Evolutionary conservation across 1,140 invertebrate species (phyloP), one percentile per base, ranked within the genome.

Genomic region (Pseudachorutes palmiensis): DNA sequence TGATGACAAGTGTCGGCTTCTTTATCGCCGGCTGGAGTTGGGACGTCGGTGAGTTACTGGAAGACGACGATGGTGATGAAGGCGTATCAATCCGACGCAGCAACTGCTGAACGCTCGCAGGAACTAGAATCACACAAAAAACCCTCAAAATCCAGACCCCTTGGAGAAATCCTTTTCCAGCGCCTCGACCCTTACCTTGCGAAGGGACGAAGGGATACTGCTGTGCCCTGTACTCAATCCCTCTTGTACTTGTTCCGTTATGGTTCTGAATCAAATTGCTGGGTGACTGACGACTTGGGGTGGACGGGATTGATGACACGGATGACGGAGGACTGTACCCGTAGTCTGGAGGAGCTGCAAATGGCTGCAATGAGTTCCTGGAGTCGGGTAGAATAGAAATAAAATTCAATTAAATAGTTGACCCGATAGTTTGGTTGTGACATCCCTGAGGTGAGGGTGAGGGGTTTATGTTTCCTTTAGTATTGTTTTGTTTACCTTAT

Each of bases 51-150:
- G 70, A 59, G 64, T 70, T 67, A 59, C 71, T 68, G 67, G 70
- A 62, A 45, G 73, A 68, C 66, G 72, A 79, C 73, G 69, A 78
- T 71, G 68, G 77, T 70, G 64, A 76, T 69, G 68, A 79, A 67
- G 68, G 72, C n/a, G 62, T 28, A 16, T 91, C 92, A 9, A 94
- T 91, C 67, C 89, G 83, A 76, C 92, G 92, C 73, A 90, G 83
- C 77, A 89, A 84, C 76, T 91, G 89, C 78, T 90, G 89, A 77
- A 91, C 87, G 69, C 83, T 86, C 75, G 81, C 82, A 24, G 84
- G 84, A 24, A 85, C 83, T 48, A 64, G 63, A 67, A 69, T n/a
- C n/a, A n/a, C n/a, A n/a, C n/a, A n/a, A n/a, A n/a, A n/a, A n/a
- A n/a, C n/a, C n/a, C n/a, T n/a, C n/a, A n/a, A n/a, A n/a, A n/a